Evolutionary conservation across 2,113 vertebrate genomes (phyloP).

Genomic region (Cisticola juncidis): DNA sequence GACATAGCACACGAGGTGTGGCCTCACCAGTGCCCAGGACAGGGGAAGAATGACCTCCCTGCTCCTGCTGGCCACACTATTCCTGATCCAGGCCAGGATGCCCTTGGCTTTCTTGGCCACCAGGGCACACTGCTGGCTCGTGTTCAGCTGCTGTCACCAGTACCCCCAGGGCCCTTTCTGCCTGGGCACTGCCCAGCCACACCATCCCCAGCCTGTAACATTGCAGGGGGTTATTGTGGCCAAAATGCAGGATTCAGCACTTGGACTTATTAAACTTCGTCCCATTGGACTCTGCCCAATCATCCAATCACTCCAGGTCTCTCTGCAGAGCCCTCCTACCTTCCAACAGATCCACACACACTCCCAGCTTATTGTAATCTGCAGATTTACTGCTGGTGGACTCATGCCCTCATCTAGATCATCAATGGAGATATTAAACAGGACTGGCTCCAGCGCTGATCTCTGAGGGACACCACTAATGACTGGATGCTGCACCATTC

Average conservation of each 20-base stretch:
- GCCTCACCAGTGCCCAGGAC: background rate
- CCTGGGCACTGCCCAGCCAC: background rate
- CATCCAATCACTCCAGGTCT: background rate
- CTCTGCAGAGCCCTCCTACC: background rate
- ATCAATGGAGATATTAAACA: background rate
- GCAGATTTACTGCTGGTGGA: background rate
- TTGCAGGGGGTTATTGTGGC: background rate
- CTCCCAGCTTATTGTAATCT: background rate
- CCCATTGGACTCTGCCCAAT: background rate
- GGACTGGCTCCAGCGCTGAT: background rate
- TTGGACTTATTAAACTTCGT: no score
- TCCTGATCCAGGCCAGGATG: background rate
- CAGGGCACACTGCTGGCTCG: background rate
- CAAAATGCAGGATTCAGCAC: rapidly evolving
- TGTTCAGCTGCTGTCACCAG: rapidly evolving
- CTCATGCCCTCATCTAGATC: background rate
- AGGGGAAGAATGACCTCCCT: background rate
- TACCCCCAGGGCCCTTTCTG: background rate
- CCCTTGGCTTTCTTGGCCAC: background rate
- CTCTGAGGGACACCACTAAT: background rate
- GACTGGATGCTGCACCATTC: rapidly evolving
- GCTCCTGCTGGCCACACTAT: background rate
- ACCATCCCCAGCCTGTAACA: rapidly evolving
- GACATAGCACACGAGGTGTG: background rate
- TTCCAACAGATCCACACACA: background rate